phyloP scores from a whole-genome alignment of 2,797 vertebrate genomes.

The Sebastes cheni region DNA sequence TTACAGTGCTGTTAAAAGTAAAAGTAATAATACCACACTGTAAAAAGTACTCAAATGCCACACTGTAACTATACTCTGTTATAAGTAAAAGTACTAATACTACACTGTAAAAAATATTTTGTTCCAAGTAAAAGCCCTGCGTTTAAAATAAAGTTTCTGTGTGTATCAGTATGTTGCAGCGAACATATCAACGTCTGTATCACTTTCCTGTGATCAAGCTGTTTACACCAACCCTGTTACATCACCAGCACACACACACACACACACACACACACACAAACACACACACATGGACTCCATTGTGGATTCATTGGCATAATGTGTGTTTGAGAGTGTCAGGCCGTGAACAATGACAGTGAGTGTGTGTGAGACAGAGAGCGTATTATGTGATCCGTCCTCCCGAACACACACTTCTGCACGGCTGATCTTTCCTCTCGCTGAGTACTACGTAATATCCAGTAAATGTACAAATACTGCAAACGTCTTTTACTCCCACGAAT shows the following conservation, averaged over 20 bases:
- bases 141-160: no score
- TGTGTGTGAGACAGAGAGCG: slow-evolving; percentile 13
- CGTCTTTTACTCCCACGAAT: not conserved
- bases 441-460: not conserved
- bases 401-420: not conserved
- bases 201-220: slow-evolving; percentile 48
- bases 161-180: no score
- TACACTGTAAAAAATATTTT: not conserved
- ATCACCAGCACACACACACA: slow-evolving; percentile 25
- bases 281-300: slow-evolving; percentile 29
- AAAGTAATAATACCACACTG: not conserved
- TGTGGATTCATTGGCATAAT: slow-evolving; percentile 59
- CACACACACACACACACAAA: not conserved
- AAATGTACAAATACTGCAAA: not conserved
- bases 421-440: not conserved
- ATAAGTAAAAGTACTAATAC: not conserved
- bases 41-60: not conserved
- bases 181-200: not conserved
- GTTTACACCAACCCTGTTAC: slow-evolving; percentile 36
- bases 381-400: slow-evolving; percentile 20
- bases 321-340: slow-evolving; percentile 59
- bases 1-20: not conserved
- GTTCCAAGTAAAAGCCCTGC: not conserved
- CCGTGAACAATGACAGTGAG: slow-evolving; percentile 42
- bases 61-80: not conserved